These are phyloP conservation scores for Misgurnus mizolepis DNA, from an alignment of 2,113 vertebrate genomes.

Conservation along the genomic window DNA sequence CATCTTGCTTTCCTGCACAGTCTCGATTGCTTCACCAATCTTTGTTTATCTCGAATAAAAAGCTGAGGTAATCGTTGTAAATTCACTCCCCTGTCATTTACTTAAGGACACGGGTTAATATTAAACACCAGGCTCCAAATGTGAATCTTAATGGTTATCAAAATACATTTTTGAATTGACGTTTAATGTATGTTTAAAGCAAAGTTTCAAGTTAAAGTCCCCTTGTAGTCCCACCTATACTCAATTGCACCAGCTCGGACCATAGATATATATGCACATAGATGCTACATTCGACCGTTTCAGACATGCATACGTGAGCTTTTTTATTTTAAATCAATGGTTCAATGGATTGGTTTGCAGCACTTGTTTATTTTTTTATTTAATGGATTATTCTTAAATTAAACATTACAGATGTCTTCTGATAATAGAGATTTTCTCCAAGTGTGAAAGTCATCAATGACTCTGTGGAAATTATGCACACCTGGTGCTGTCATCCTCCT, in stretches of 20 bases:
- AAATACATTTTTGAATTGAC: too few species aligned
- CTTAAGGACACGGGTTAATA: too few species aligned
- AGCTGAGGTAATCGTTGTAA: constrained; percentile 19
- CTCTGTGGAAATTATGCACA: constrained; percentile 42
- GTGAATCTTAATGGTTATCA: too few species aligned
- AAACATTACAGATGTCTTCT: neutral
- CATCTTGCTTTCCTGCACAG: neutral
- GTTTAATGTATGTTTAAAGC: too few species aligned
- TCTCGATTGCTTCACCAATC: constrained; percentile 16
- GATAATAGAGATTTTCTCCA: neutral
- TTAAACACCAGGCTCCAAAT: too few species aligned
- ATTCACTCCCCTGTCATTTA: neutral
- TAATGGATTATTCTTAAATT: neutral
- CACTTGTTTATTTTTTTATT: too few species aligned
- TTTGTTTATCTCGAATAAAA: neutral
- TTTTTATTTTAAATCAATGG: neutral
- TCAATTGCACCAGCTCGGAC: too few species aligned
- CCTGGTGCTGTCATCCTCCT: constrained; percentile 39
- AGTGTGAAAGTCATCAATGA: constrained; percentile 53
- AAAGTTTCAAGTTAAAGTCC: too few species aligned
- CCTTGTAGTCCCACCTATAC: too few species aligned
- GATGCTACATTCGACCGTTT: too few species aligned
- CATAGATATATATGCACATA: too few species aligned
- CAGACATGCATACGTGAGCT: too few species aligned
- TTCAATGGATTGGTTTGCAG: neutral